phyloP scores from a whole-genome alignment of 2,797 vertebrate species.

The Anas bahamensis region DNA sequence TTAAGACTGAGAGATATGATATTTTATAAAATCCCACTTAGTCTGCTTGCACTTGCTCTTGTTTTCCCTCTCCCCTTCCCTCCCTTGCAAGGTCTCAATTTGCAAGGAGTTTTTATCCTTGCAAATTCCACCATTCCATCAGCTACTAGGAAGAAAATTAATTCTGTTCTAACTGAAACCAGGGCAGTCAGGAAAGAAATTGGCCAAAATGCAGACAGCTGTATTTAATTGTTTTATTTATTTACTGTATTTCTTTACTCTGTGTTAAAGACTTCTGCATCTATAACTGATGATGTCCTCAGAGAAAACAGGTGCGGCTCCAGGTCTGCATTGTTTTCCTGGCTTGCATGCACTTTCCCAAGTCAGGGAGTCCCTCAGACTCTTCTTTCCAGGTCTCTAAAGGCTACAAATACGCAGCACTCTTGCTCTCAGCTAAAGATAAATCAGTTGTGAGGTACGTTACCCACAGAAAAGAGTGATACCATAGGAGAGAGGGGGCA shows the following conservation, averaged over 20 bases:
- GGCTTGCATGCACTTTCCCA: background rate
- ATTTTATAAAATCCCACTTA: background rate
- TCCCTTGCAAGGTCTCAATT: background rate
- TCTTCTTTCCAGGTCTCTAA: background rate
- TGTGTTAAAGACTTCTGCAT: background rate
- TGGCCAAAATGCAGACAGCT: background rate
- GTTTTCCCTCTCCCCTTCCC: background rate
- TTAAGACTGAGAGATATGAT: slow-evolving; percentile 7
- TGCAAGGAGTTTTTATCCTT: background rate
- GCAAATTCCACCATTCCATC: no score
- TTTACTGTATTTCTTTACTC: background rate
- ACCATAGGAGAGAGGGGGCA: background rate
- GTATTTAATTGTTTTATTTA: background rate
- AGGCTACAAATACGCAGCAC: background rate
- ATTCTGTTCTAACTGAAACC: no score
- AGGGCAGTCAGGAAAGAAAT: background rate
- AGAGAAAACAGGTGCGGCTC: background rate
- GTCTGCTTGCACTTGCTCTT: background rate
- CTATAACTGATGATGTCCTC: background rate
- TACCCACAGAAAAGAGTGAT: background rate
- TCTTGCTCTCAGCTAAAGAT: background rate
- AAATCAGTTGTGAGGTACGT: background rate
- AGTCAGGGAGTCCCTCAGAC: background rate
- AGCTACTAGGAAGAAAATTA: no score
- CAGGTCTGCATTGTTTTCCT: background rate